These are phyloP conservation scores for Sinocyclocheilus grahami DNA, from an alignment of 2,113 vertebrate species.

Conservation along the genomic window DNA sequence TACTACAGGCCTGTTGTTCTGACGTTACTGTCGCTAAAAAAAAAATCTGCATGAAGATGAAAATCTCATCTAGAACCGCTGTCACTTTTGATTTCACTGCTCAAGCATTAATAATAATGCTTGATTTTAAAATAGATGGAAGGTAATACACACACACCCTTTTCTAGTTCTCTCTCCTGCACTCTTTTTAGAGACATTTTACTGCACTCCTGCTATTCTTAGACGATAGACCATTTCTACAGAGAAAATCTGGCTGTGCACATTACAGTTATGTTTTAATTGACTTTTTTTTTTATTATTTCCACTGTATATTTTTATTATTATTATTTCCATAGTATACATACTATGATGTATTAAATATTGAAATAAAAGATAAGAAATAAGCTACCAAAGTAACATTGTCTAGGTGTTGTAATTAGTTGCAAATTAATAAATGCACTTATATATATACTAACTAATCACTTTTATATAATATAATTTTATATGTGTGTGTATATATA, in stretches of 20 bases:
- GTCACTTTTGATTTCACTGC: too few species aligned
- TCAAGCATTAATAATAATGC: neutral
- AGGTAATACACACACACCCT: neutral
- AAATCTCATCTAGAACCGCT: too few species aligned
- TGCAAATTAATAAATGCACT: neutral
- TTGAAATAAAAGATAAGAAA: neutral
- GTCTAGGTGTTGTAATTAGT: neutral
- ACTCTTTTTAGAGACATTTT: neutral
- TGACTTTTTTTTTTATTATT: neutral
- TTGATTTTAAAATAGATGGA: neutral
- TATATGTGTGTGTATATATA: too few species aligned
- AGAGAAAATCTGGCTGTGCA: slow-evolving; percentile 16
- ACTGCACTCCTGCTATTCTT: slow-evolving; percentile 4
- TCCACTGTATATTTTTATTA: neutral
- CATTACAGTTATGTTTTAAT: slow-evolving; percentile 18
- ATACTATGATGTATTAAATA: neutral
- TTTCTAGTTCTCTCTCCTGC: neutral
- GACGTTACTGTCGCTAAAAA: neutral
- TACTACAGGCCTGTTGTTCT: slow-evolving; percentile 1
- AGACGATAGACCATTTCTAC: slow-evolving; percentile 22
- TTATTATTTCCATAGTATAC: neutral
- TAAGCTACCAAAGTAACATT: neutral
- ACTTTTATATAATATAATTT: too few species aligned
- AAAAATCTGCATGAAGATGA: neutral
- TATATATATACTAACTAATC: too few species aligned